phyloP scores from a whole-genome alignment of 2,797 vertebrate species.

The Odontamblyopus lacepedii region DNA sequence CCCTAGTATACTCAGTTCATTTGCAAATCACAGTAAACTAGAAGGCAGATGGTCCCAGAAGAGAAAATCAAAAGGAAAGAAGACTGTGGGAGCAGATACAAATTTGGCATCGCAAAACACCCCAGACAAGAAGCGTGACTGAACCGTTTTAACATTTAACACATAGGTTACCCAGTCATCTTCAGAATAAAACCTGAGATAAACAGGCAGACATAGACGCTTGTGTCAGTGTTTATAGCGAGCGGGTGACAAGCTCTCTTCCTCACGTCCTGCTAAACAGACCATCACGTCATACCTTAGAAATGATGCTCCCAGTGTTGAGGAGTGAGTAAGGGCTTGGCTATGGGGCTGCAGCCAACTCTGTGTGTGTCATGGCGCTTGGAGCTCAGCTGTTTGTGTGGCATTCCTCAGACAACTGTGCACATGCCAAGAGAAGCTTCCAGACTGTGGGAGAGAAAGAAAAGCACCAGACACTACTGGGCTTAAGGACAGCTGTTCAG shows the following conservation, averaged over 20 bases:
- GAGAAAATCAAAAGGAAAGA: background rate
- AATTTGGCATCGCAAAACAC: background rate
- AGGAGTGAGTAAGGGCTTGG: constrained; percentile 51
- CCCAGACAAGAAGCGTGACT: background rate
- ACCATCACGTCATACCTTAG: constrained; percentile 55
- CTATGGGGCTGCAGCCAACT: constrained; percentile 41
- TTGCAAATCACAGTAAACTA: background rate
- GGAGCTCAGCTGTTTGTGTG: constrained; percentile 66
- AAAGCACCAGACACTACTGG: constrained; percentile 31
- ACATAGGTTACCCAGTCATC: background rate
- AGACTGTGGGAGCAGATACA: background rate
- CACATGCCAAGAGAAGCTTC: constrained; percentile 66
- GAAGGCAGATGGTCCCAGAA: background rate
- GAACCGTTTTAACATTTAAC: background rate
- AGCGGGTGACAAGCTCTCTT: constrained; percentile 32
- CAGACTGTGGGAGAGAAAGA: constrained; percentile 54
- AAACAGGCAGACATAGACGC: background rate
- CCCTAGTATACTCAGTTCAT: background rate
- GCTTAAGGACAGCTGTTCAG: constrained; percentile 49
- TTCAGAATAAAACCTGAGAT: background rate
- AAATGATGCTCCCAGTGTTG: constrained; percentile 52
- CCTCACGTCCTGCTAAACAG: constrained; percentile 49
- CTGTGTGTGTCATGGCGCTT: constrained; percentile 40
- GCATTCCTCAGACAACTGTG: constrained; percentile 68
- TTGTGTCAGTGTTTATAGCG: constrained; percentile 45